Evolutionary conservation across 2,888 invertebrate species (phyloP), one percentile per base, ranked within the genome.

Genomic region (Marronus borbonicus): DNA sequence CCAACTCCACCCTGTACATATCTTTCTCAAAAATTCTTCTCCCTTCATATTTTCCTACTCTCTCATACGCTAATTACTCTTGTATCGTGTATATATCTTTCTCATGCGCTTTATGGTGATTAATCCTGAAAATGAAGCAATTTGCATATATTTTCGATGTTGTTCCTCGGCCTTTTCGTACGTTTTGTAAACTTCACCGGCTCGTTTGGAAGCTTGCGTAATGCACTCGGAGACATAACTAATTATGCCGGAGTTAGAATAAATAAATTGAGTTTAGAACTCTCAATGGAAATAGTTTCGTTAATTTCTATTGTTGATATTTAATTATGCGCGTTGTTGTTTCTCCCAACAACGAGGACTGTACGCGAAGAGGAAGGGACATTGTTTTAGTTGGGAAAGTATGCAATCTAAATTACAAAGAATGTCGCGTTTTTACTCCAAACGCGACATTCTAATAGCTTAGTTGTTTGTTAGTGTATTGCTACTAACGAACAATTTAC

Each of bases 301-400:
- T 72, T 77, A 77, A 77, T 77, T 70, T 77, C 77, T 70, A 72
- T 62, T 77, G 77, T 77, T 77, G 62, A 72, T 77, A 70, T 77
- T 77, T 77, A 77, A 77, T 77, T 72, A 77, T 77, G 24, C 31
- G 24, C 17, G 24, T 50, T 36, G 44, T 58, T 39, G 52, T 65
- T 66, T 58, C 66, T 76, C 66, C 62, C 12, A 44, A 60, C 39
- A 17, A 31, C 36, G 17, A 14, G 5, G 52, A 58, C 20, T 8
- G 20, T n/a, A 7, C 17, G 8, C 17, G 17, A n/a, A 52, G 5
- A 17, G 8, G 20, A 52, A 12, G 28, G 60, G 39, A 49, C n/a
- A 24, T 60, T 74, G 72, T 74, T 74, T 58, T 74, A 60, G 28
- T 60, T 74, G 50, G 50, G 14, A 12, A 60, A 74, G 24, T 60